Base-by-base conservation (phyloP, 2,113 vertebrate genomes). In the Blennius ocellaris region DNA sequence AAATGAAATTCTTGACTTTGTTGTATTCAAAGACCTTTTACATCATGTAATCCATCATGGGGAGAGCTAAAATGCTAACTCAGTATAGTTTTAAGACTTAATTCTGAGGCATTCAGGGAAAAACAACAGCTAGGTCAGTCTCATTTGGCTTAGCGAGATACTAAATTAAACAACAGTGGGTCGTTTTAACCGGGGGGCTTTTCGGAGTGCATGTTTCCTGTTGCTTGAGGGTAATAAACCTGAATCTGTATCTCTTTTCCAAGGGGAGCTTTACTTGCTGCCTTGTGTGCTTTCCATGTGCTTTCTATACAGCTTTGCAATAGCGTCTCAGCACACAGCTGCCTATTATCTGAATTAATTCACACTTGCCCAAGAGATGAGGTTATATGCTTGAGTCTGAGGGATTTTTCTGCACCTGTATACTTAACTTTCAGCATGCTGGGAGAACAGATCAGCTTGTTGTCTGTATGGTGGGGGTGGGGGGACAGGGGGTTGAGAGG, bases 401-500 rank as follows among this genome's bases (percentile, higher is more conserved):
- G 57, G 37, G 11, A 5, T 30, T 38, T 50, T 15, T 45, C 16
- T 62, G 16, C 54, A 71, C 74, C 66, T 72, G 36, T 8, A 11
- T 12, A 54, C 21, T 69, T 67, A 17, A n/a, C 16, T 75, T 72
- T 15, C 54, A 58, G 52, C 15, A 12, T 39, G 38, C 48, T 17
- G 44, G 21, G 62, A 65, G 49, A 62, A 47, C 14, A 68, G 50
- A 77, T 62, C 52, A n/a, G 40, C 52, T 8, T 17, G 54, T 52
- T 30, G 57, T 49, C 14, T 60, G 73, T 56, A 41, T 59, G 54
- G 43, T 37, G 75, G 44, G 8, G 21, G 21, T 30, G 21, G 37
- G 58, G n/a, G 49, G 30, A n/a, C n/a, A n/a, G n/a, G n/a, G n/a
- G n/a, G n/a, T n/a, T n/a, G n/a, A n/a, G n/a, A n/a, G n/a, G n/a